These are phyloP conservation scores for Araneus ventricosus DNA, from an alignment of 1,140 invertebrate genomes.

Conservation along the genomic window DNA sequence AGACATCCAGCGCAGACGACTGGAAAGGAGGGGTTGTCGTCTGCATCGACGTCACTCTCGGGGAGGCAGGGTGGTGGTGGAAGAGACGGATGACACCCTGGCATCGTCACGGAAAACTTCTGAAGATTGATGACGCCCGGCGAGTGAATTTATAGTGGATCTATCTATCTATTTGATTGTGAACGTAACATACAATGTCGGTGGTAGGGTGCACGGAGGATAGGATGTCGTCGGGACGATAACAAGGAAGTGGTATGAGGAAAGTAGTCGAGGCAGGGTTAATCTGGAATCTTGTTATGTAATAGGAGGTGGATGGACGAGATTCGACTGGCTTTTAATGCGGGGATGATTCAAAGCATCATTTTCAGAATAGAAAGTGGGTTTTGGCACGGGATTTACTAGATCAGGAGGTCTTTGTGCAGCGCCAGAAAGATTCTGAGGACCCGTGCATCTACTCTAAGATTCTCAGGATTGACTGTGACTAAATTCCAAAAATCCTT, in stretches of 20 bases:
- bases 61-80: neutral
- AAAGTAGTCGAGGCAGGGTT: neutral
- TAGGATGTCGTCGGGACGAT: neutral
- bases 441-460: no score
- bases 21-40: slow-evolving; percentile 4
- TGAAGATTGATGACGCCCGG: slow-evolving; percentile 3
- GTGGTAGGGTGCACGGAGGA: neutral
- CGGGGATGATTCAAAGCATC: no score
- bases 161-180: slow-evolving; percentile 19
- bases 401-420: no score
- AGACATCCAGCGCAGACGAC: neutral
- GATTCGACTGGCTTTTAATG: no score
- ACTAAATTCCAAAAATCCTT: no score
- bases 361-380: no score
- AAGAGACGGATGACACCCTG: slow-evolving; percentile 30
- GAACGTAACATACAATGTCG: neutral
- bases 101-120: neutral
- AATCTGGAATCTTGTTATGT: neutral
- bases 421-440: no score
- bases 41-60: neutral
- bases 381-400: no score
- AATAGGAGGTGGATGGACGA: no score
- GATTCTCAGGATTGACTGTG: no score
- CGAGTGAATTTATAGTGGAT: slow-evolving; percentile 47
- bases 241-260: neutral